Base-by-base conservation (phyloP, 2,797 vertebrate genomes). In the Cyclura pinguis region DNA sequence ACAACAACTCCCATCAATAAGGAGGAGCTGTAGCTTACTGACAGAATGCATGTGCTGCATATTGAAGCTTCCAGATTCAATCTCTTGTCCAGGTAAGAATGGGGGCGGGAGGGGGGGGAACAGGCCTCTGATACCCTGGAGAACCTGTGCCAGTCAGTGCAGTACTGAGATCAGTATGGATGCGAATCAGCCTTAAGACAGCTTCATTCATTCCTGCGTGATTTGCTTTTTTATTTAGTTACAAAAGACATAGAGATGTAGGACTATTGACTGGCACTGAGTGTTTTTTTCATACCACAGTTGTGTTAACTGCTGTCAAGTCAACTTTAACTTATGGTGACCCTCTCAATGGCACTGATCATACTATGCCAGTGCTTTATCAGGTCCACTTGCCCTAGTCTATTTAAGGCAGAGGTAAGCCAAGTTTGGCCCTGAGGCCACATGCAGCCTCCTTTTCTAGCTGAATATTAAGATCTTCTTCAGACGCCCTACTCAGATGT, bases 1-100 rank as follows among this genome's bases (percentile, higher is more conserved):
- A 87, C 83, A 92, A 93, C 90, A 62, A 81, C 95, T 32, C 96
- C 93, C 94, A 94, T 90, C 96, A 96, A 97, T 94, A 62, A 13
- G 29, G 13, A 52, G 1, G 42, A 18, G 0, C 13, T 14, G 13
- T 35, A 80, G 73, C 29, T 80, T 1, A 35, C 29, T 55, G 87
- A 78, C 20, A 62, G 59, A 78, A 5, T 9, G 32, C 35, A 81
- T 73, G 38, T 24, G 35, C 57, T 69, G 24, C n/a, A 82, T 55
- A 35, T 14, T 29, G 27, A 57, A 29, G 52, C 7, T 27, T 1
- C 64, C 24, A 38, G 8, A 24, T 38, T 50, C 22, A 52, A 16
- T 80, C 62, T 50, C 35, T 73, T 38, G 2, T 73, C 14, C n/a
- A 42, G 35, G 24, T 73, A 32, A 38, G 50, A 18, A 27, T 4